These are phyloP conservation scores for Mechanitis messenoides DNA, from an alignment of 2,888 invertebrate genomes.

Conservation along the genomic window DNA sequence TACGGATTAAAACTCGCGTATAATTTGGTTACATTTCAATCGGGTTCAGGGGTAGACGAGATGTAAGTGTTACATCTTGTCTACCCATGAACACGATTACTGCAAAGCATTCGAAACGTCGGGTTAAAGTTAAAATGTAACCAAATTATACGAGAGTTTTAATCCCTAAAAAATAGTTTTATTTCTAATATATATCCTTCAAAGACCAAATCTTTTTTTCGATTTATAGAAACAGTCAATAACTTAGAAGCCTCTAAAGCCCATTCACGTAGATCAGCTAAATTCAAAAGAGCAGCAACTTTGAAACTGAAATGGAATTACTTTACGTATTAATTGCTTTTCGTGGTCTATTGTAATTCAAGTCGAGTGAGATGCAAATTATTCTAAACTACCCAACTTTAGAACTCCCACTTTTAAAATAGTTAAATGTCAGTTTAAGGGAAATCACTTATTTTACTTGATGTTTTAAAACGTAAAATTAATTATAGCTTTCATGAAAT, in stretches of 20 bases:
- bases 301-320: constrained; percentile 20
- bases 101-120: too few species aligned
- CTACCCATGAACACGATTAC: too few species aligned
- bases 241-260: constrained; percentile 23
- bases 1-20: too few species aligned
- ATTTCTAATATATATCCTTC: too few species aligned
- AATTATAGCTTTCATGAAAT: background rate
- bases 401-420: constrained; percentile 43
- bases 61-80: too few species aligned
- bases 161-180: too few species aligned
- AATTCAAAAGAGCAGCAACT: constrained; percentile 34
- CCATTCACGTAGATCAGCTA: constrained; percentile 33
- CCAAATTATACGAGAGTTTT: too few species aligned
- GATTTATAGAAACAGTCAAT: constrained; percentile 8
- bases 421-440: background rate
- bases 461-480: background rate
- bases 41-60: too few species aligned
- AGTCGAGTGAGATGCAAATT: constrained; percentile 70
- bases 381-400: constrained; percentile 65
- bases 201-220: too few species aligned
- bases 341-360: constrained; percentile 62
- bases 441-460: background rate
- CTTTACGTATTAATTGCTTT: constrained; percentile 75
- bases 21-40: too few species aligned
- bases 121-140: too few species aligned